Conservation (phyloP, 2,797 vertebrate genomes). For the Saxicola maurus region DNA sequence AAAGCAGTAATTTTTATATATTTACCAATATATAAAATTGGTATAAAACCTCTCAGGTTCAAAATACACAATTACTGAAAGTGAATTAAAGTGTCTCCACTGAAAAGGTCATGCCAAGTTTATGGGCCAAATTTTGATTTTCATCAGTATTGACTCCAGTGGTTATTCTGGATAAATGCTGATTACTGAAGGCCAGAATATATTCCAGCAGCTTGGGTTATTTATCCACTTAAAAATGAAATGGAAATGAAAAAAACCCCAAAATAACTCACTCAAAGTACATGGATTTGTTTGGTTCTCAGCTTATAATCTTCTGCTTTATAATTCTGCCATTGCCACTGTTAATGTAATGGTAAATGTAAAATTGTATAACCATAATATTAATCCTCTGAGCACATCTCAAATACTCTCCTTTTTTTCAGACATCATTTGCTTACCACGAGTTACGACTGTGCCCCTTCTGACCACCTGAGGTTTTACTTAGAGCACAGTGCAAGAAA, state of each 20-base stretch:
- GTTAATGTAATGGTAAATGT: background rate
- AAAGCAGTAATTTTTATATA: background rate
- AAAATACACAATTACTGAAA: background rate
- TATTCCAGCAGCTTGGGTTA: background rate
- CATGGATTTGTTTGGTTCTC: background rate
- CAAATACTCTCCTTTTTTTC: background rate
- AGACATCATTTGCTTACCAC: background rate
- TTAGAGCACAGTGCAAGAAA: background rate
- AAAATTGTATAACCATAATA: background rate
- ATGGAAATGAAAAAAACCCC: background rate
- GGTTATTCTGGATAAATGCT: background rate
- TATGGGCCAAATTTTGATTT: background rate
- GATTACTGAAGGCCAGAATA: background rate
- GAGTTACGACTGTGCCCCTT: background rate
- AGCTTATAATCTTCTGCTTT: background rate
- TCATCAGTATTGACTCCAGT: background rate
- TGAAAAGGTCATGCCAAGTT: background rate
- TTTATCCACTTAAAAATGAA: background rate
- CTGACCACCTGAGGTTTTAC: background rate
- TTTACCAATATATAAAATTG: background rate
- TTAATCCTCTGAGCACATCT: background rate
- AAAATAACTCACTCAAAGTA: background rate
- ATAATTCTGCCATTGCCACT: background rate
- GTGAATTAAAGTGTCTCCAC: background rate
- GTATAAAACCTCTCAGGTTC: background rate